A percentile compares a stretch with the other conserved stretches of the same genome.
Conservation (phyloP, 2,113 vertebrate genomes). For the Plectropomus leopardus region DNA sequence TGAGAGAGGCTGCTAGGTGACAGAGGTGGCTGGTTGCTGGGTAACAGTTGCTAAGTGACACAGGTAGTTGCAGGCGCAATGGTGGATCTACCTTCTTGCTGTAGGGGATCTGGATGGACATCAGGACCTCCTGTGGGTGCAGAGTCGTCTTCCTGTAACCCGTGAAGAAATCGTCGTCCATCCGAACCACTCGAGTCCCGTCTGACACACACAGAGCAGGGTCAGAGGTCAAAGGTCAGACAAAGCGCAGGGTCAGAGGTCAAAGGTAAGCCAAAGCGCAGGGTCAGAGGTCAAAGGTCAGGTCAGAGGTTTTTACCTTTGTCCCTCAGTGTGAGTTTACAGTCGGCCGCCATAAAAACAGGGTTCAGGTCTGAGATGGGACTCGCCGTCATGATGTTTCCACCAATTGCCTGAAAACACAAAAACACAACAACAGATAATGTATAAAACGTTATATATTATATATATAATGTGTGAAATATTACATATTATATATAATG, state of each 20-base stretch:
- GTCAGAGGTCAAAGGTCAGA: conserved; percentile 22
- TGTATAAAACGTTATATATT: too few species aligned
- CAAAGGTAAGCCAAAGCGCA: too few species aligned
- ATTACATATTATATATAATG: too few species aligned
- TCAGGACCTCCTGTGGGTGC: conserved; percentile 89
- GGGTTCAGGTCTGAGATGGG: conserved; percentile 99
- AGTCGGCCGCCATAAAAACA: conserved; percentile 91
- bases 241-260: too few species aligned
- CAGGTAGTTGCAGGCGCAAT: background rate
- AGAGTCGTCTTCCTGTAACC: conserved; percentile 91
- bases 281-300: background rate
- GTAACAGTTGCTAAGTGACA: background rate
- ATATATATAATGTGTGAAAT: too few species aligned
- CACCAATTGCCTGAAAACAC: conserved; percentile 90
- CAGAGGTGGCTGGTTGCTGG: background rate
- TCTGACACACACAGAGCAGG: conserved; percentile 75
- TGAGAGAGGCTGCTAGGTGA: background rate
- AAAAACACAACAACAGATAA: background rate
- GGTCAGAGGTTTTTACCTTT: too few species aligned
- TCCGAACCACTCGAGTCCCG: conserved; percentile 85
- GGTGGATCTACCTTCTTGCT: conserved; percentile 86
- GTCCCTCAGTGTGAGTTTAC: conserved; percentile 89
- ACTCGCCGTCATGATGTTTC: conserved; percentile 98
- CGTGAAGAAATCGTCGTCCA: conserved; percentile 93
- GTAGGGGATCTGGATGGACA: conserved; percentile 92